Base-by-base conservation (phyloP, 1,140 invertebrate species). In the Drosophila novamexicana region DNA sequence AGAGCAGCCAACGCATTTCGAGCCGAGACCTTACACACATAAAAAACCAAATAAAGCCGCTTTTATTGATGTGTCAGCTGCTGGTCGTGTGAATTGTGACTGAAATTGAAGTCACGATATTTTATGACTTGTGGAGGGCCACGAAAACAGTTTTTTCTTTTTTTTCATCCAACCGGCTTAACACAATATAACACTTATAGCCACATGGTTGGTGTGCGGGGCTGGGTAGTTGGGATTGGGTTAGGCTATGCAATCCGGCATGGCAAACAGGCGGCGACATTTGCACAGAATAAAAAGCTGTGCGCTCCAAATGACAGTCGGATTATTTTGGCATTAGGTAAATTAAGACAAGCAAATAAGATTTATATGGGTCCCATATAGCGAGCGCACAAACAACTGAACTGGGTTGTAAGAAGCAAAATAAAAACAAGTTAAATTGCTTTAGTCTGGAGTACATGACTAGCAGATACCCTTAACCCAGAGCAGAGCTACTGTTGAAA, bases 261-360 rank as follows among this genome's bases (percentile, higher is more conserved):
- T 52, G 52, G 40, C 52, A 14, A 66, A 58, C 64, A 67, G 64
- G 64, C 56, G 65, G 45, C 50, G 57, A 53, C 57, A 62, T 69
- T 77, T 22, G 72, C 74, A 77, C 61, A 61, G 75, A 54, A 58
- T 71, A 71, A 64, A 73, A 66, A 59, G 59, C 67, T 56, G 39
- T 29, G 47, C 67, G 70, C 65, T 66, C 44, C 50, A 57, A 73
- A 67, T 61, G 70, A 61, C 64, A 61, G 52, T 14, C 53, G 65
- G 71, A 74, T 74, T 74, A 74, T 57, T 69, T 74, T 56, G 65
- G 75, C 61, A 76, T 79, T 75, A 81, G 75, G 52, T 76, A 52
- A 86, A 85, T 86, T 86, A 86, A 86, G 82, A 86, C 85, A 86
- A 76, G 85, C 75, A 81, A 85, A 85, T 86, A 73, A 82, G 82